A percentile compares a stretch with the other conserved stretches of the same genome.
These are phyloP conservation scores for Cryptomyrus ogoouensis DNA, from an alignment of 2,113 vertebrate species.

Conservation along the genomic window DNA sequence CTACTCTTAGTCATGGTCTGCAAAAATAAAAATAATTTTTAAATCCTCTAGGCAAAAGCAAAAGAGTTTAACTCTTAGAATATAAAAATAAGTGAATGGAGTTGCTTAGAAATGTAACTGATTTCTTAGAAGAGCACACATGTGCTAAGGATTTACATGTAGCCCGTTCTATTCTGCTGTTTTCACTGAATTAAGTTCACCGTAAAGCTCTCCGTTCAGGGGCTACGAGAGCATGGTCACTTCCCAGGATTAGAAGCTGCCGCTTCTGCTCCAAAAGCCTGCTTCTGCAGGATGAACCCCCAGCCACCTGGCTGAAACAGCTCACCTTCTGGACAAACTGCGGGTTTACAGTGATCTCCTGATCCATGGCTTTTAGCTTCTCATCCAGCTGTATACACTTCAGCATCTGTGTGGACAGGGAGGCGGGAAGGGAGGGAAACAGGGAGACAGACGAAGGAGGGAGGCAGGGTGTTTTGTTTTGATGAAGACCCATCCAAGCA, in stretches of 20 bases:
- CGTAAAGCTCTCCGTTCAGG: background rate
- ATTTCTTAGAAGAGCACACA: background rate
- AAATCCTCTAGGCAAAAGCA: background rate
- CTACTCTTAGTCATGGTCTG: background rate
- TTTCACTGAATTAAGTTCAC: background rate
- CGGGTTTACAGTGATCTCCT: constrained; percentile 98
- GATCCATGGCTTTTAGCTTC: constrained; percentile 99
- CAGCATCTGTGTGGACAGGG: constrained; percentile 74
- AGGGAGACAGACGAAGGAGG: background rate
- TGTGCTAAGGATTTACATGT: background rate
- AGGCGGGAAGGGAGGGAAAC: background rate
- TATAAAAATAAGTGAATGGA: background rate
- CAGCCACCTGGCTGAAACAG: too few species aligned
- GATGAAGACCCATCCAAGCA: background rate
- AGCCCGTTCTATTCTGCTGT: background rate
- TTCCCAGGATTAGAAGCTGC: background rate
- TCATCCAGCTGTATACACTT: constrained; percentile 99
- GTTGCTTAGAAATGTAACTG: background rate
- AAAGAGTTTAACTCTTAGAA: background rate
- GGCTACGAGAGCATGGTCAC: background rate
- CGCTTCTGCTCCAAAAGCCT: background rate
- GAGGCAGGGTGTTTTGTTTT: background rate
- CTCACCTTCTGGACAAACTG: constrained; percentile 98
- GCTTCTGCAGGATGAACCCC: background rate
- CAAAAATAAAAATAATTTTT: background rate